A percentile compares a stretch with the other conserved stretches of the same genome.
Conservation (phyloP, 92 coral and sea anemone genomes). For the Phymanthus crucifer region DNA sequence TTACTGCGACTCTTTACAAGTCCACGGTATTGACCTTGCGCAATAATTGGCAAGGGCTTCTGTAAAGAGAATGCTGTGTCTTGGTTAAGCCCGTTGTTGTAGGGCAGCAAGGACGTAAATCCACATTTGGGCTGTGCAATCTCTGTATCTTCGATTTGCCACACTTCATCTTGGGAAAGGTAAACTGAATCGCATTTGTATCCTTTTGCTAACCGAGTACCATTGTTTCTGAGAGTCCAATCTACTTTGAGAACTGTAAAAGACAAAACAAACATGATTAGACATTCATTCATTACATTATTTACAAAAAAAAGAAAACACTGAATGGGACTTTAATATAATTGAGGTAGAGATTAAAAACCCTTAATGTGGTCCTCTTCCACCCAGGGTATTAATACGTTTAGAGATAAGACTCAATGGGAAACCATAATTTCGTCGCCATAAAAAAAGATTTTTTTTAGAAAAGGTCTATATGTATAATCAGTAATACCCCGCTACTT, state of each 20-base stretch:
- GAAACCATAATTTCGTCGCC: neutral
- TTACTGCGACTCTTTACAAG: slow-evolving; percentile 80
- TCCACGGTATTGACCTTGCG: slow-evolving; percentile 58
- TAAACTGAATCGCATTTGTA: slow-evolving; percentile 77
- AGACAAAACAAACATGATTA: neutral
- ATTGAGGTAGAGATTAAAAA: too few species aligned
- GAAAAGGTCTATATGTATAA: neutral
- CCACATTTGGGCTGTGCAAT: slow-evolving; percentile 55
- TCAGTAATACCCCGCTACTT: neutral
- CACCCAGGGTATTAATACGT: too few species aligned
- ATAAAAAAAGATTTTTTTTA: neutral
- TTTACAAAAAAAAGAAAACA: too few species aligned
- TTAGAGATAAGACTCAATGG: too few species aligned
- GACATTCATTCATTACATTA: neutral
- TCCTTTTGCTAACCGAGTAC: slow-evolving; percentile 61
- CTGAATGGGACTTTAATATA: too few species aligned
- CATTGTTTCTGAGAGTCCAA: slow-evolving; percentile 77
- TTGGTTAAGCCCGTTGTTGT: slow-evolving; percentile 39
- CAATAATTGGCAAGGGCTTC: slow-evolving; percentile 47
- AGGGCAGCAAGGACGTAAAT: slow-evolving; percentile 52
- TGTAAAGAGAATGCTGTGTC: slow-evolving; percentile 44
- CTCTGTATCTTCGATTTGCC: slow-evolving; percentile 72
- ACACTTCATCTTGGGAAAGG: slow-evolving; percentile 65
- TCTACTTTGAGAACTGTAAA: slow-evolving; percentile 43
- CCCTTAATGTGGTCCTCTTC: too few species aligned